phyloP scores from a whole-genome alignment of 2,113 vertebrate species.

The Lates calcarifer region DNA sequence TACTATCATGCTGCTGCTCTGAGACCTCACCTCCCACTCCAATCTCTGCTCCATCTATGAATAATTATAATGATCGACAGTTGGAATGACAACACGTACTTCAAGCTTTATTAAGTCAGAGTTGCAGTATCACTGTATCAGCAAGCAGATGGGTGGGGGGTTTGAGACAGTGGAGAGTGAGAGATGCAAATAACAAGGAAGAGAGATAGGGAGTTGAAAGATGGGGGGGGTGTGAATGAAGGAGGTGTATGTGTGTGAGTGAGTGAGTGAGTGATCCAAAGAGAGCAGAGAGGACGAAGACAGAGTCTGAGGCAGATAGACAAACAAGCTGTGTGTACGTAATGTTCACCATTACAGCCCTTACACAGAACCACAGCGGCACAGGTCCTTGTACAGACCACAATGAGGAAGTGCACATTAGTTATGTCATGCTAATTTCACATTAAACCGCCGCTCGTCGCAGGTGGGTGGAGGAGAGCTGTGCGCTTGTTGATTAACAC shows the following conservation, averaged over 20 bases:
- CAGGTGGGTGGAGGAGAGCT: slow-evolving; percentile 58
- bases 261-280: slow-evolving; percentile 26
- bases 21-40: slow-evolving; percentile 78
- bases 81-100: slow-evolving; percentile 79
- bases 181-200: slow-evolving; percentile 63
- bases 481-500: slow-evolving; percentile 47
- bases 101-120: slow-evolving; percentile 82
- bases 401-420: slow-evolving; percentile 40
- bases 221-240: slow-evolving; percentile 12
- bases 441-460: slow-evolving; percentile 27
- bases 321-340: slow-evolving; percentile 26
- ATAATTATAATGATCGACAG: slow-evolving; percentile 83
- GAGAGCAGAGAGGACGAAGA: slow-evolving; percentile 9
- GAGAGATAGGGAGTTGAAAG: slow-evolving; percentile 49
- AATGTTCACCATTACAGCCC: slow-evolving; percentile 4
- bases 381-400: slow-evolving; percentile 36
- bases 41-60: slow-evolving; percentile 78
- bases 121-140: slow-evolving; percentile 69
- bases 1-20: slow-evolving; percentile 54
- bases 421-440: slow-evolving; percentile 61
- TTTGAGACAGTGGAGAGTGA: slow-evolving; percentile 11
- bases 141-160: slow-evolving; percentile 62
- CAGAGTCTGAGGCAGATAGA: slow-evolving; percentile 17
- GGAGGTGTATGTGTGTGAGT: slow-evolving; percentile 24
- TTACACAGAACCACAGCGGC: slow-evolving; percentile 4